phyloP scores from a whole-genome alignment of 2,888 invertebrate species.

The Corythucha ciliata region DNA sequence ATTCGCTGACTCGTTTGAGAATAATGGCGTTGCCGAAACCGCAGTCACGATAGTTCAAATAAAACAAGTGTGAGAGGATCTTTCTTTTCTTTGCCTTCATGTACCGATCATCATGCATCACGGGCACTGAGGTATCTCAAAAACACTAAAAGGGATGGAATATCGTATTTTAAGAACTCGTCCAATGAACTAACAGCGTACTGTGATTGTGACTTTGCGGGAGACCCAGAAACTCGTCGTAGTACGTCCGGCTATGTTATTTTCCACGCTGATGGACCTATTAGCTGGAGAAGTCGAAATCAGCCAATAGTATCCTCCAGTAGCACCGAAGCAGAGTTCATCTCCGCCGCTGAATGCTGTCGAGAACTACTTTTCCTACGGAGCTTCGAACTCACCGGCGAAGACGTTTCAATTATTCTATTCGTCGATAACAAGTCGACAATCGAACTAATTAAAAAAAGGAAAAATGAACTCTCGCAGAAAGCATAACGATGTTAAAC shows the following conservation, averaged over 20 bases:
- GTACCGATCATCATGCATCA: no score
- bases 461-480: conserved; percentile 2
- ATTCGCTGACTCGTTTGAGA: no score
- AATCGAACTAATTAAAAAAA: conserved; percentile 3
- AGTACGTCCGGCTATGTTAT: conserved; percentile 15
- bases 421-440: conserved; percentile 3
- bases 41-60: no score
- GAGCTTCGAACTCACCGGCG: conserved; percentile 9
- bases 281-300: conserved; percentile 3
- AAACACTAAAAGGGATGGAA: background rate
- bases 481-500: conserved; percentile 14
- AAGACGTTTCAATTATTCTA: conserved; percentile 2
- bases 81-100: no score
- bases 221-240: background rate
- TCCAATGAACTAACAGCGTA: conserved; percentile 1
- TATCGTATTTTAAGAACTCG: background rate
- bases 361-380: conserved; percentile 6
- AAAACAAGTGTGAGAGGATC: no score
- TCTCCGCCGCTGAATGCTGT: conserved; percentile 16
- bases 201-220: conserved; percentile 12
- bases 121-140: conserved; percentile 5
- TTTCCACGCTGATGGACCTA: conserved; percentile 5
- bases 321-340: conserved; percentile 6
- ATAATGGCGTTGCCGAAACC: no score
- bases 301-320: conserved; percentile 4